Evolutionary conservation across 1,140 invertebrate species (phyloP), one percentile per base, ranked within the genome.

Genomic region (Procambarus clarkii): DNA sequence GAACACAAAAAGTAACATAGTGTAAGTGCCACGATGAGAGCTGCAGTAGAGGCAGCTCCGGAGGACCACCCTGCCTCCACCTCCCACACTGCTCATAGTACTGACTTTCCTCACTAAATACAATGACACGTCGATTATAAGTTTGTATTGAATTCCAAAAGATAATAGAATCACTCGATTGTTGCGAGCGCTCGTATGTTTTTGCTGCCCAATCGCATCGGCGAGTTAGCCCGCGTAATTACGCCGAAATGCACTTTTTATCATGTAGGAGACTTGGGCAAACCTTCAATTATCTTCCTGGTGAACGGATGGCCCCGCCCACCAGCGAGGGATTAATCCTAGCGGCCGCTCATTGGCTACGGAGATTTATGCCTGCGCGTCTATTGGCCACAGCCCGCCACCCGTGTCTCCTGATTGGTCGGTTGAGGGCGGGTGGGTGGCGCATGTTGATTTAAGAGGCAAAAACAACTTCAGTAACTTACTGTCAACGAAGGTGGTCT

Each of bases 181-280:
- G 74, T 46, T 21, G 21, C 82, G 18, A 46, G 54, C 69, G 54
- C 44, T 34, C 48, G 50, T 60, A 24, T 50, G 46, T 34, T 78
- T 69, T 74, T 85, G 13, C 48, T 69, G 58, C 60, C 45, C 85
- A 86, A 86, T 86, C n/a, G 85, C 85, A 78, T 86, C 74, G 48
- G 71, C 76, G 48, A 86, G 85, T 78, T 86, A 78, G 85, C 54
- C 34, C 46, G 50, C 21, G 85, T 86, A 78, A 86, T 86, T 86
- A 86, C 74, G 48, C 60, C 48, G 50, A 86, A 86, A 86, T 86
- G 85, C 85, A 78, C 74, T 86, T 86, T 86, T 86, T 74, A 86
- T 86, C 85, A 86, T 86, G 85, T 86, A 24, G 44, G 74, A 60
- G 46, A 77, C 50, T 48, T 86, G 50, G n/a, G 21, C 74, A 77